Conservation (phyloP, 2,797 vertebrate species). For the Cuculus canorus region DNA sequence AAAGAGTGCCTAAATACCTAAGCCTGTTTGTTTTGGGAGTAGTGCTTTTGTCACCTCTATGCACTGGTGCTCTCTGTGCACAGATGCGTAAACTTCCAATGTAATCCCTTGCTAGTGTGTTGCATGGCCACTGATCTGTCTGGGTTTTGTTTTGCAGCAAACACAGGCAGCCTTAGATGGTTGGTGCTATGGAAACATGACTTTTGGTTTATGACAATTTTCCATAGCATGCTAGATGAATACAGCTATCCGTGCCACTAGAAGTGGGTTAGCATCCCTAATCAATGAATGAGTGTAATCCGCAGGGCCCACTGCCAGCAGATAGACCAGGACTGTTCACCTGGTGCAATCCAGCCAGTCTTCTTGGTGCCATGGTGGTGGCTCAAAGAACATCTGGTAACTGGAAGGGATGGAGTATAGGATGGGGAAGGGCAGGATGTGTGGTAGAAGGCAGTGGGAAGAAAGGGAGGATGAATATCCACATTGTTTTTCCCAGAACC, state of each 20-base stretch:
- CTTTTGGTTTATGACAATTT: not conserved
- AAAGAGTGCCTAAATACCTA: not conserved
- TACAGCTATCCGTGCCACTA: rapidly evolving
- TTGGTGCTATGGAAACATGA: not conserved
- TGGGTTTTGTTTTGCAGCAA: not conserved
- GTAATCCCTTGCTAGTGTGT: not conserved
- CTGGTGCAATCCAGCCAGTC: not conserved
- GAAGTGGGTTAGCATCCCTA: not conserved
- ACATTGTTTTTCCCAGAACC: not conserved
- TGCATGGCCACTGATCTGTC: not conserved
- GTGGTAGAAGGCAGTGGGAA: not conserved
- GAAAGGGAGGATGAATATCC: not conserved
- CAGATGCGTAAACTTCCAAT: not conserved
- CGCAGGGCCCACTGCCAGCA: not conserved
- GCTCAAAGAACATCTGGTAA: not conserved
- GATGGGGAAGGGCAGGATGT: not conserved
- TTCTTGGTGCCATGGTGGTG: not conserved
- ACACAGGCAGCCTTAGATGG: not conserved
- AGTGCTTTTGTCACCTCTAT: not conserved
- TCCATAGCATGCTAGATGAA: too few relatives aligned
- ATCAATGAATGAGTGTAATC: too few relatives aligned
- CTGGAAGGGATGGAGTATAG: not conserved
- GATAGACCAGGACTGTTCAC: not conserved
- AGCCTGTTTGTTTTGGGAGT: not conserved
- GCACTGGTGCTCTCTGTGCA: not conserved